Percentiles rank a stretch among this genome's conserved stretches.
phyloP scores from a whole-genome alignment of 1,140 invertebrate genomes.

The Drosophila melanica region DNA sequence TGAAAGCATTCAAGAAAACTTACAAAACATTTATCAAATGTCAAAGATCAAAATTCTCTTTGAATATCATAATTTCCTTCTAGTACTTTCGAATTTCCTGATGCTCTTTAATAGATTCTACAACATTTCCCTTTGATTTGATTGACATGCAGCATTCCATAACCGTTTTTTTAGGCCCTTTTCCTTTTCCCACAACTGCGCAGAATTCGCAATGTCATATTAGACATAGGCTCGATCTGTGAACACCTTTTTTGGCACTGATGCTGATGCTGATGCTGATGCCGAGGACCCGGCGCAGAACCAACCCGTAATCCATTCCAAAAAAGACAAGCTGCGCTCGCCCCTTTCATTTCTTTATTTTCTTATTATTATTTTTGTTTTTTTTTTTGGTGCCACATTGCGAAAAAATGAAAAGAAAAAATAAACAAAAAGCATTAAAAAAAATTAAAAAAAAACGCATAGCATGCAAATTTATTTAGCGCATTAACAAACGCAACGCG shows the following conservation, averaged over 20 bases:
- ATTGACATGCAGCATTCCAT: constrained; percentile 3
- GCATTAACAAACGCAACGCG: constrained; percentile 64
- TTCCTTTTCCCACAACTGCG: not conserved
- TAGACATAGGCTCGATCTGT: not conserved
- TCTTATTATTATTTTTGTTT: constrained; percentile 5
- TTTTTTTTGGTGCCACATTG: constrained; percentile 16
- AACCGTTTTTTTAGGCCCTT: too few relatives aligned
- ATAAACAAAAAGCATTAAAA: constrained; percentile 62
- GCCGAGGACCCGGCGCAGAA: not conserved
- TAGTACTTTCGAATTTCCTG: too few relatives aligned
- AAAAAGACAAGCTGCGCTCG: constrained; percentile 17
- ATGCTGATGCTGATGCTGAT: not conserved
- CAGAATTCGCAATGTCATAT: not conserved
- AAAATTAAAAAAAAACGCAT: constrained; percentile 63
- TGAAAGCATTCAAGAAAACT: too few relatives aligned
- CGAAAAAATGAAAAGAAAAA: constrained; percentile 27
- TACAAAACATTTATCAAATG: not conserved
- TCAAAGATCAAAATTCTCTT: too few relatives aligned
- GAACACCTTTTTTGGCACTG: constrained; percentile 15
- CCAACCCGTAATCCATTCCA: constrained; percentile 4
- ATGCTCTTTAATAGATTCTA: too few relatives aligned
- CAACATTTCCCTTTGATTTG: not conserved
- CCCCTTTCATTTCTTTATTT: constrained; percentile 7
- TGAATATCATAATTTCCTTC: too few relatives aligned
- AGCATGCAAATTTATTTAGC: constrained; percentile 78